phyloP scores from a whole-genome alignment of 1,140 invertebrate genomes.

The Prorops nasuta region DNA sequence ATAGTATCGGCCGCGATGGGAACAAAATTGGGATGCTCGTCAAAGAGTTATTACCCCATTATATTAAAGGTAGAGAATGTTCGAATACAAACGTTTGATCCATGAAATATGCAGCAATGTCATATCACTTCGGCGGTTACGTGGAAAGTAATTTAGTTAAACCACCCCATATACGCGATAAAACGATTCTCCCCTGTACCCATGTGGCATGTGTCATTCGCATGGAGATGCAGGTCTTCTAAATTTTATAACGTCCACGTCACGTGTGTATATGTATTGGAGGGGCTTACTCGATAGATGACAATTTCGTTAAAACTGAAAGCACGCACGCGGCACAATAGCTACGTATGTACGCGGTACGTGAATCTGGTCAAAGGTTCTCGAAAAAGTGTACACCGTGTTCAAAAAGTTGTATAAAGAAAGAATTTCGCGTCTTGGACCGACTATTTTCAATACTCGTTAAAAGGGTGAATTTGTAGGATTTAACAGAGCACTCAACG shows the following conservation, averaged over 20 bases:
- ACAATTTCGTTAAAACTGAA: too few species aligned
- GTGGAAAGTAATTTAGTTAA: slow-evolving; percentile 37
- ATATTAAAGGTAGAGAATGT: slow-evolving; percentile 27
- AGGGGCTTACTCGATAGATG: too few species aligned
- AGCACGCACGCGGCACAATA: too few species aligned
- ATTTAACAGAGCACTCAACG: too few species aligned
- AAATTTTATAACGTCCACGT: slow-evolving; percentile 23
- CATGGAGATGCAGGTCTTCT: slow-evolving; percentile 9
- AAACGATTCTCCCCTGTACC: slow-evolving; percentile 19
- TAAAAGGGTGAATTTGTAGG: too few species aligned
- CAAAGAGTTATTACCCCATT: slow-evolving; percentile 17
- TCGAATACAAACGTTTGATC: slow-evolving; percentile 30
- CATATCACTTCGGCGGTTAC: slow-evolving; percentile 30
- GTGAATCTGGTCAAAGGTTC: too few species aligned
- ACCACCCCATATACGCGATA: slow-evolving; percentile 30
- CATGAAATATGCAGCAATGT: slow-evolving; percentile 32
- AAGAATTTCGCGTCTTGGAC: too few species aligned
- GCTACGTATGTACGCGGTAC: too few species aligned
- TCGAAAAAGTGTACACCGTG: too few species aligned
- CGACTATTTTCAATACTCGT: too few species aligned
- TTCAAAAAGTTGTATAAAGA: too few species aligned
- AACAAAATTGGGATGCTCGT: slow-evolving; percentile 18
- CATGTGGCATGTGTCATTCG: slow-evolving; percentile 13
- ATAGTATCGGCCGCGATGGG: slow-evolving; percentile 9
- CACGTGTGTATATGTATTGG: too few species aligned